Base-by-base conservation (phyloP, 2,888 invertebrate species). In the Sarcophaga caerulescens region DNA sequence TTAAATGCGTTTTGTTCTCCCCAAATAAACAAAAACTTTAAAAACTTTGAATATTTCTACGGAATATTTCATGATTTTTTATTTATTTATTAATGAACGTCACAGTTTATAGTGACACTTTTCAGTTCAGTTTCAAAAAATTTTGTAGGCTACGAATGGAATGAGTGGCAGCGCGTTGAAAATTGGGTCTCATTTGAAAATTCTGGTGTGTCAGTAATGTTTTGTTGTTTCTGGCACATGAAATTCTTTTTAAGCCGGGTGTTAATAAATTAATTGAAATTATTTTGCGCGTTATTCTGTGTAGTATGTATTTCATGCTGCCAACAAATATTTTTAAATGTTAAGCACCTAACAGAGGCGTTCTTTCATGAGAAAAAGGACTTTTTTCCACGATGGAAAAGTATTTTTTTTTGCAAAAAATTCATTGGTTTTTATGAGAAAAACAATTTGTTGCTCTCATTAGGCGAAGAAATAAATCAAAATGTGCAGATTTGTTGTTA, bases 81-180 rank as follows among this genome's bases (percentile, higher is more conserved):
- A n/a, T 35, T 68, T 68, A 76, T 78, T 85, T 85, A 82, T 82
- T 82, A 82, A 82, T 85, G 85, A 82, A 68, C 82, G 66, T 79
- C 66, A 57, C 23, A 82, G 71, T 68, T 57, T 25, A 75, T 79
- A 71, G 23, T 82, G 85, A 85, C 82, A 85, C 66, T 70, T 85
- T 76, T 80, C 63, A 25, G 62, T 79, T 77, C 62, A 52, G 44
- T 60, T 63, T 63, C 45, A 8, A 35, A 52, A 62, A 62, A 59
- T 68, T 21, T 57, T 69, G 14, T 60, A 44, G 23, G 57, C 66
- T 57, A 17, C 62, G 75, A 57, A 52, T 59, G 35, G 35, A 35
- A 6, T 6, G 6, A 19, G 17, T 45, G 21, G 45, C 21, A 45
- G 14, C 10, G 44, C 45, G 23, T 62, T 62, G 45, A 63, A 25